A percentile compares a stretch with the other conserved stretches of the same genome.
These are phyloP conservation scores for Nebria salina DNA, from an alignment of 2,888 invertebrate genomes.

Conservation along the genomic window DNA sequence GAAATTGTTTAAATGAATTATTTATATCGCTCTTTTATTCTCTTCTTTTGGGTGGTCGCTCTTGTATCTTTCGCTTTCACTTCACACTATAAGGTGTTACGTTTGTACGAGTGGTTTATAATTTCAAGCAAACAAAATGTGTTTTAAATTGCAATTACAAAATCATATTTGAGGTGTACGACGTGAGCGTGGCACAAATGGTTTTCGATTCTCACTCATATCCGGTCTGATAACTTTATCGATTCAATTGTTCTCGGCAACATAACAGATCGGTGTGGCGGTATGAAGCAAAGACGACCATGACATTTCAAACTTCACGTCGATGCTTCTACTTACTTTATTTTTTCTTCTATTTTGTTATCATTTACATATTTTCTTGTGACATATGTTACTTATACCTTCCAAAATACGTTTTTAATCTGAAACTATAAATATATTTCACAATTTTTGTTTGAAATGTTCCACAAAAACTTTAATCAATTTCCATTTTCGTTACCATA, in stretches of 20 bases:
- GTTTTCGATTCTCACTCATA: constrained; percentile 37
- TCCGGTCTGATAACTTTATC: constrained; percentile 28
- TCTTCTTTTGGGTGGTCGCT: constrained; percentile 27
- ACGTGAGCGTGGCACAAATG: constrained; percentile 32
- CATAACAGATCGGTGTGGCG: not conserved
- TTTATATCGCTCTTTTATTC: not conserved
- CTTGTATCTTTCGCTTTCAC: constrained; percentile 19
- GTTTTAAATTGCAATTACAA: not conserved
- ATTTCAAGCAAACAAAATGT: too few species aligned
- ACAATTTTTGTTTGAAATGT: too few species aligned
- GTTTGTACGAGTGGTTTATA: too few species aligned
- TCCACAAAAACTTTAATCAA: too few species aligned
- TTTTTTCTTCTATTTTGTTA: too few species aligned
- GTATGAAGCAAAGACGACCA: not conserved
- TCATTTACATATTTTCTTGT: too few species aligned
- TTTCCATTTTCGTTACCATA: too few species aligned
- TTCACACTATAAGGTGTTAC: constrained; percentile 11
- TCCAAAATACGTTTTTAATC: too few species aligned
- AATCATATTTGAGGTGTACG: not conserved
- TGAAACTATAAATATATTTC: too few species aligned
- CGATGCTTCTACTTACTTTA: too few species aligned
- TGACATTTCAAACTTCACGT: not conserved
- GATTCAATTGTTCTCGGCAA: constrained; percentile 34
- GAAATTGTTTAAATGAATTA: not conserved
- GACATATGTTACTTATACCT: too few species aligned